Evolutionary conservation across 2,888 invertebrate species (phyloP), one percentile per base, ranked within the genome.

Genomic region (Habroteleia sp.): DNA sequence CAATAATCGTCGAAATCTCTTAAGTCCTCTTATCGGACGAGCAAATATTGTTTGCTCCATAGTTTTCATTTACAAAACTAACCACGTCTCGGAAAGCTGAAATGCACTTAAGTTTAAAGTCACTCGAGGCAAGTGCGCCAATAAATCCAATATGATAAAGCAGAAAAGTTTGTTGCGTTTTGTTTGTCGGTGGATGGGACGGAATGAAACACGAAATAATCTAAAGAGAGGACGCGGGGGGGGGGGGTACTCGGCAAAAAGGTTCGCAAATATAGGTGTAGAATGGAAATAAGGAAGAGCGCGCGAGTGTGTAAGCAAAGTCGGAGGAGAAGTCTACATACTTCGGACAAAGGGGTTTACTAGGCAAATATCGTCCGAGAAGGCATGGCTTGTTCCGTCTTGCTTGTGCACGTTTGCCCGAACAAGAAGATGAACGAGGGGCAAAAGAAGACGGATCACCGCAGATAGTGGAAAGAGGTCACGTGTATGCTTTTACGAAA

Each of bases 281-380:
- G 65, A 65, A 72, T 58, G 48, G 48, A 50, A 72, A 72, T 50
- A 65, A 65, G 65, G 25, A 62, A 50, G 33, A 33, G 52, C 11
- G 60, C 50, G 27, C 50, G 41, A 66, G 62, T 68, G 71, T 62
- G 77, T 76, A 76, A 78, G 76, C 76, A 76, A 72, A 54, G 52
- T 44, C 41, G 35, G 68, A 54, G 37, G 71, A 46, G 68, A 27
- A 76, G 76, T 78, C 80, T 69, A 76, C 77, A 77, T 72, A 77
- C 77, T 78, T 71, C 74, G 78, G 75, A 78, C 77, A 77, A 77
- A 77, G 77, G 73, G 60, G 73, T 77, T 77, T 62, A 52, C 69
- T 54, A 68, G 73, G 71, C 74, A 78, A 78, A 79, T 74, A 79
- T 74, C 68, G 60, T 69, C 42, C 44, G 33, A 39, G 63, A 35